phyloP scores from a whole-genome alignment of 53 echinoderm and acorn worm genomes.

The Holothuria scabra region DNA sequence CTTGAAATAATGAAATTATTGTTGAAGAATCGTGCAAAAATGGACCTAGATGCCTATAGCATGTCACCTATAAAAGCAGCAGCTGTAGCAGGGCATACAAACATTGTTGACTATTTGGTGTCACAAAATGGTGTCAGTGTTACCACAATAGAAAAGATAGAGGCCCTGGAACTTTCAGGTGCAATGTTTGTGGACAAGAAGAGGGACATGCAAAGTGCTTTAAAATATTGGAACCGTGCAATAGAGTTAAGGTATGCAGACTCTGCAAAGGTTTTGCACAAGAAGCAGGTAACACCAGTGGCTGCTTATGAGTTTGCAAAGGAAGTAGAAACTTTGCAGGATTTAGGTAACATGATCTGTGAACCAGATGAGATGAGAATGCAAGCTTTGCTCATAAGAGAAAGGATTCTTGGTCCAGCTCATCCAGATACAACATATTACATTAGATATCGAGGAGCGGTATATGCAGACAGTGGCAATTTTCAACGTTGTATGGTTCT shows the following conservation, averaged over 20 bases:
- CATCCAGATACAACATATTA: slow-evolving; percentile 99
- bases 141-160: slow-evolving; percentile 70
- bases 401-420: slow-evolving; percentile 92
- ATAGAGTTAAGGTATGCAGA: slow-evolving; percentile 82
- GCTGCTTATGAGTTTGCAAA: slow-evolving; percentile 86
- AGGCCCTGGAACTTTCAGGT: slow-evolving; percentile 84
- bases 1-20: slow-evolving; percentile 93
- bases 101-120: slow-evolving; percentile 94
- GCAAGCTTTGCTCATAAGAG: slow-evolving; percentile 97
- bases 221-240: slow-evolving; percentile 94
- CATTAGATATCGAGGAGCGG: slow-evolving; percentile 94
- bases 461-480: slow-evolving; percentile 97
- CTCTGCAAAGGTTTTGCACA: slow-evolving; percentile 71
- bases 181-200: slow-evolving; percentile 98
- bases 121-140: slow-evolving; percentile 53
- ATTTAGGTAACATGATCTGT: slow-evolving; percentile 85
- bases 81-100: slow-evolving; percentile 92
- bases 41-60: slow-evolving; percentile 88
- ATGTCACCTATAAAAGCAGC: slow-evolving; percentile 98
- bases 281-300: slow-evolving; percentile 65
- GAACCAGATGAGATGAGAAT: slow-evolving; percentile 98
- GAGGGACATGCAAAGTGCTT: slow-evolving; percentile 91
- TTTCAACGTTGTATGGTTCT: slow-evolving; percentile 92
- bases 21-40: slow-evolving; percentile 78
- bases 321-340: slow-evolving; percentile 74